phyloP scores from a whole-genome alignment of 2,888 invertebrate species.

The Unio delphinus region DNA sequence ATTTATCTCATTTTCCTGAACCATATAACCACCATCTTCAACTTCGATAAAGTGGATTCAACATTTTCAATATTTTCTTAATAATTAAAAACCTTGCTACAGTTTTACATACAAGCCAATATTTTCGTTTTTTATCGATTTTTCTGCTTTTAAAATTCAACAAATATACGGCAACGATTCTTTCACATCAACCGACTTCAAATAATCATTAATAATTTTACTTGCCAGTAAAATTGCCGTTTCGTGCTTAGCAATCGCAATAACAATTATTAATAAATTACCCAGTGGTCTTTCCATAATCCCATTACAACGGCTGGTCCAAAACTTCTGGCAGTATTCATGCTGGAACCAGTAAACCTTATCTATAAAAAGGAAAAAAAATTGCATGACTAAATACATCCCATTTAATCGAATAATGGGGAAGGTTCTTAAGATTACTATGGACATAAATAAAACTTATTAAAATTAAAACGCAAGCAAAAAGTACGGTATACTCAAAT shows the following conservation, averaged over 20 bases:
- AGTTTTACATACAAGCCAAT: no score
- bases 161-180: no score
- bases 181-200: no score
- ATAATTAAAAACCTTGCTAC: no score
- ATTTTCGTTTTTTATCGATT: no score
- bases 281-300: slow-evolving; percentile 86
- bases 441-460: neutral
- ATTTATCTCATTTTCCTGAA: no score
- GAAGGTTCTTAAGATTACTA: neutral
- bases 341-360: slow-evolving; percentile 85
- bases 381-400: neutral
- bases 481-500: neutral
- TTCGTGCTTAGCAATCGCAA: neutral
- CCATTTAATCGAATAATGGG: neutral
- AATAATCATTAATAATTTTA: no score
- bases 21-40: no score
- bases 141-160: no score
- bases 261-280: slow-evolving; percentile 64
- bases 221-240: no score
- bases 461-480: neutral
- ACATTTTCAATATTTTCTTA: no score
- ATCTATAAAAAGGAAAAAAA: slow-evolving; percentile 70
- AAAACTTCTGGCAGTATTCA: slow-evolving; percentile 92
- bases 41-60: no score
- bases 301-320: slow-evolving; percentile 87